Base-by-base conservation (phyloP, 2,113 vertebrate genomes). In the Pogona vitticeps region DNA sequence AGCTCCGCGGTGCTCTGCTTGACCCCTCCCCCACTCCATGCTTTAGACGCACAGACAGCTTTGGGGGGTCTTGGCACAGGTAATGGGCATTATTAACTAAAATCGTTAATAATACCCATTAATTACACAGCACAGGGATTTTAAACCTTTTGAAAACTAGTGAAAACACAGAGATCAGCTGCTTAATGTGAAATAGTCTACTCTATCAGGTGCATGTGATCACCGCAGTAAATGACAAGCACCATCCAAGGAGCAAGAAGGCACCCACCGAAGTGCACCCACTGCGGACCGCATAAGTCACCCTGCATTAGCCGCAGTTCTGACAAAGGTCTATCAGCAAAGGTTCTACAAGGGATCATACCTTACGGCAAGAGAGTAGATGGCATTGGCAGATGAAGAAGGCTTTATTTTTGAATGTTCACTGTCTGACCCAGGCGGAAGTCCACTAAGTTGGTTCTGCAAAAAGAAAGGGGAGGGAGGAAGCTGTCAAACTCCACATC, bases 401-500 rank as follows among this genome's bases (percentile, higher is more conserved):
- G 98, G 96, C 91, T 99, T 99, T 71, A 99, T 98, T 97, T 98
- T 99, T 87, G 98, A 96, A 93, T 95, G 97, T 86, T 99, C 98
- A 68, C 96, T 97, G 80, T 99, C 98, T 52, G 96, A 93, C 88
- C 95, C 91, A 42, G 82, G 81, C 68, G 94, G 65, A 56, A 56
- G 95, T 23, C 90, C 95, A 61, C 93, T 94, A 83, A 21, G 95
- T 85, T 96, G 95, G 94, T 67, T 97, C 98, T 99, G 94, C 12
- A 96, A 95, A 87, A 89, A 76, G 92, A 90, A 1, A 78, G 5
- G 46, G 46, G n/a, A n/a, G n/a, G 10, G 46, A 52, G 46, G 10
- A 10, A 8, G 0, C 0, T 40, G 38, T 5, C 38, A 23, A 76
- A 3, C 71, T 82, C 0, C 0, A 58, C 0, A 21, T n/a, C 2